Evolutionary conservation across 2,888 invertebrate species (phyloP).

Genomic region (Micropterix aruncella): DNA sequence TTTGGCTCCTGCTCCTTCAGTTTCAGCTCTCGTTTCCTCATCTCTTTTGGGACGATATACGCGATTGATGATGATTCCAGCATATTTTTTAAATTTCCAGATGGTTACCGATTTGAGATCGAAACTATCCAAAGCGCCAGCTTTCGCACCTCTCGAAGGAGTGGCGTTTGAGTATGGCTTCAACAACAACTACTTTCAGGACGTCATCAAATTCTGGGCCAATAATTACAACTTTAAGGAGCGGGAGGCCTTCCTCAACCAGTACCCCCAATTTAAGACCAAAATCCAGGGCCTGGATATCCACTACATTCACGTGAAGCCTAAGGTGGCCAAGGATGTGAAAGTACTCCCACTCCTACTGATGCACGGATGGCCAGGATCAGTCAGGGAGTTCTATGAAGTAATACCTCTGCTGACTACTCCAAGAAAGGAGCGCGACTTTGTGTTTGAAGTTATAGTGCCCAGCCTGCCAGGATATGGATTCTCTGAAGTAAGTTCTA

Average conservation of each 20-base stretch:
- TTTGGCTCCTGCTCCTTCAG: too few species aligned
- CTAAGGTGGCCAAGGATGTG: slow-evolving; percentile 26
- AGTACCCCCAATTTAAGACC: slow-evolving; percentile 54
- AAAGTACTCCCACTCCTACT: slow-evolving; percentile 45
- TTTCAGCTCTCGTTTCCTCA: too few species aligned
- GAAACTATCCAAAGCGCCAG: background rate
- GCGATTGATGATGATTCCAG: background rate
- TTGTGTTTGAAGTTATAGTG: slow-evolving; percentile 46
- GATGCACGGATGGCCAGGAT: slow-evolving; percentile 75
- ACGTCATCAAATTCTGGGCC: slow-evolving; percentile 41
- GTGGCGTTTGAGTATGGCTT: slow-evolving; percentile 45
- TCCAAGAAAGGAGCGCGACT: slow-evolving; percentile 18
- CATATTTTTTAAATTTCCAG: background rate
- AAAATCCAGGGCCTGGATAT: slow-evolving; percentile 56
- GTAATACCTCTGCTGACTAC: slow-evolving; percentile 44
- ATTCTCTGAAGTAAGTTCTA: slow-evolving; percentile 31
- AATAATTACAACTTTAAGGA: slow-evolving; percentile 52
- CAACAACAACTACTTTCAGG: slow-evolving; percentile 30
- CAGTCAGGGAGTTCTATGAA: slow-evolving; percentile 55
- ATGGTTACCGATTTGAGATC: background rate
- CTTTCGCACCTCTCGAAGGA: slow-evolving; percentile 21
- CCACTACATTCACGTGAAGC: slow-evolving; percentile 53
- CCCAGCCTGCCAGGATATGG: slow-evolving; percentile 42
- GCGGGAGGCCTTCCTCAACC: slow-evolving; percentile 45
- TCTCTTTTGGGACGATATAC: background rate